phyloP scores from a whole-genome alignment of 2,797 vertebrate genomes.

The Erethizon dorsatum region DNA sequence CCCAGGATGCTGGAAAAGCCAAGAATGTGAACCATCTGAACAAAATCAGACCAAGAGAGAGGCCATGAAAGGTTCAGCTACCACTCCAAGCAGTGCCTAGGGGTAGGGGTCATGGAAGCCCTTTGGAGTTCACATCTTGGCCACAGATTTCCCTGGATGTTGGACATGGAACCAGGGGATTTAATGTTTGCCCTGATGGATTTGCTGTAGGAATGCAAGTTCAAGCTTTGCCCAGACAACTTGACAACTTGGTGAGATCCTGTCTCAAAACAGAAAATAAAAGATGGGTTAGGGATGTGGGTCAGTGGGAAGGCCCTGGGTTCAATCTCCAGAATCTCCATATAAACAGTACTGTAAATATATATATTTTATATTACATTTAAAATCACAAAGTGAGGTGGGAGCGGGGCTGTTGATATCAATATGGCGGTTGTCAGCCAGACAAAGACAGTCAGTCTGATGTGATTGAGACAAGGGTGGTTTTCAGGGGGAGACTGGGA shows the following conservation, averaged over 20 bases:
- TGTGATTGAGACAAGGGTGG: constrained; percentile 90
- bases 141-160: not conserved
- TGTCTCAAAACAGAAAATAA: not conserved
- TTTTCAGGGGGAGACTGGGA: constrained; percentile 84
- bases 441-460: constrained; percentile 97
- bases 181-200: not conserved
- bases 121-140: not conserved
- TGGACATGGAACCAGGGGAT: not conserved
- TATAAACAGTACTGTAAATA: no score
- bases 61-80: not conserved
- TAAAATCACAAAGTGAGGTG: constrained; percentile 80
- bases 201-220: not conserved
- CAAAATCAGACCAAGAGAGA: not conserved
- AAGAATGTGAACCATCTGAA: not conserved
- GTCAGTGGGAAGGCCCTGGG: no score
- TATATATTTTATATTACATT: no score
- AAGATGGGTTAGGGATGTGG: no score
- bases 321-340: no score
- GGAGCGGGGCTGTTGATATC: constrained; percentile 93
- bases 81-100: not conserved
- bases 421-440: constrained; percentile 98
- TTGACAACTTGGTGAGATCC: not conserved
- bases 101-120: not conserved
- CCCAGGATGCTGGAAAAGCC: not conserved
- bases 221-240: not conserved